phyloP scores from a whole-genome alignment of 2,888 invertebrate genomes.

The Scrobipalpa costella region DNA sequence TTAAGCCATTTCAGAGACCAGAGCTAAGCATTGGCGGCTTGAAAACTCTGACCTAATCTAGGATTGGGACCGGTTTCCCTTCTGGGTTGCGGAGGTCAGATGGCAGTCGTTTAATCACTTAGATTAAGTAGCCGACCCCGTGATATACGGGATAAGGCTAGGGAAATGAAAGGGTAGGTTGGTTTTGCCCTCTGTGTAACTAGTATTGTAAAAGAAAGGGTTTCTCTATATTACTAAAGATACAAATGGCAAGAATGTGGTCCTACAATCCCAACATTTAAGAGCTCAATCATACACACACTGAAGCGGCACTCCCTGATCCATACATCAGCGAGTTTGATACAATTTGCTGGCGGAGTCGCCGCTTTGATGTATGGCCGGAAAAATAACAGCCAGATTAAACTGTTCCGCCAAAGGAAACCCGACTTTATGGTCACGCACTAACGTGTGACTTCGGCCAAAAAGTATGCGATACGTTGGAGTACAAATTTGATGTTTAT shows the following conservation, averaged over 20 bases:
- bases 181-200: too few species aligned
- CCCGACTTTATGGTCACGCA: not conserved
- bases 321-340: constrained; percentile 68
- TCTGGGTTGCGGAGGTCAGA: too few species aligned
- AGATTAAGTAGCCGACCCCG: too few species aligned
- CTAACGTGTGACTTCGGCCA: constrained; percentile 2
- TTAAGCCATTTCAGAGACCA: too few species aligned
- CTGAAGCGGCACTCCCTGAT: constrained; percentile 27
- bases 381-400: constrained; percentile 71
- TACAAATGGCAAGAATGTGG: not conserved
- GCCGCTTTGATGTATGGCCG: constrained; percentile 70
- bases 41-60: too few species aligned
- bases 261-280: not conserved
- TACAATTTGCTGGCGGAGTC: constrained; percentile 70
- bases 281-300: not conserved
- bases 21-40: too few species aligned
- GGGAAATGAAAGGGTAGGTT: too few species aligned
- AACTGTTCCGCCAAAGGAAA: constrained; percentile 40
- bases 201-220: too few species aligned
- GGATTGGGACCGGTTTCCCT: too few species aligned
- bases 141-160: too few species aligned
- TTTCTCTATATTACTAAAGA: too few species aligned
- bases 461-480: not conserved
- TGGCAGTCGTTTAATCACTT: too few species aligned
- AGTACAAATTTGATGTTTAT: constrained; percentile 21